A percentile compares a stretch with the other conserved stretches of the same genome.
Conservation (phyloP, 2,797 vertebrate species). For the Xerus rutilus region DNA sequence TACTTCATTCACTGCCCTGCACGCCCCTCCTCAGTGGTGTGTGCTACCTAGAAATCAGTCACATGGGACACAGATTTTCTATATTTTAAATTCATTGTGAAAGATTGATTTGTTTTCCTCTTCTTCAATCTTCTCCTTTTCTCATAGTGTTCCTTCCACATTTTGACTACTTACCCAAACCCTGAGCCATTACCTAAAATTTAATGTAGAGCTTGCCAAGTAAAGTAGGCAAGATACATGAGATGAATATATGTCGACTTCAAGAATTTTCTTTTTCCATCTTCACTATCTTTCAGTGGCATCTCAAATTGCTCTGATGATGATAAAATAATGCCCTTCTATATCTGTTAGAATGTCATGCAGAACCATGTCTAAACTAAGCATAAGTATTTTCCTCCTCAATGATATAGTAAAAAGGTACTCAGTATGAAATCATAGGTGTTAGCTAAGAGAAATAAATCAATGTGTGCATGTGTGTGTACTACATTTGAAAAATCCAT, state of each 20-base stretch:
- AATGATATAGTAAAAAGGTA: background rate
- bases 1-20: background rate
- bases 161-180: background rate
- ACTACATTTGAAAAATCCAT: background rate
- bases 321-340: background rate
- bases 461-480: background rate
- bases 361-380: background rate
- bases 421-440: background rate
- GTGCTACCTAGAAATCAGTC: background rate
- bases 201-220: background rate
- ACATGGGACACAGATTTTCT: background rate
- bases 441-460: background rate
- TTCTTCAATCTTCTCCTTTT: background rate
- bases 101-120: background rate
- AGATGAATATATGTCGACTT: background rate
- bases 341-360: background rate
- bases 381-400: background rate
- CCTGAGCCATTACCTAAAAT: background rate
- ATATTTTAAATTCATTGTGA: background rate
- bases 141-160: background rate
- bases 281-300: background rate
- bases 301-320: background rate
- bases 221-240: background rate
- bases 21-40: background rate
- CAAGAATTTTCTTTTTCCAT: background rate